Evolutionary conservation across 2,113 vertebrate species (phyloP), one percentile per base, ranked within the genome.

Genomic region (Percopsis transmontana): DNA sequence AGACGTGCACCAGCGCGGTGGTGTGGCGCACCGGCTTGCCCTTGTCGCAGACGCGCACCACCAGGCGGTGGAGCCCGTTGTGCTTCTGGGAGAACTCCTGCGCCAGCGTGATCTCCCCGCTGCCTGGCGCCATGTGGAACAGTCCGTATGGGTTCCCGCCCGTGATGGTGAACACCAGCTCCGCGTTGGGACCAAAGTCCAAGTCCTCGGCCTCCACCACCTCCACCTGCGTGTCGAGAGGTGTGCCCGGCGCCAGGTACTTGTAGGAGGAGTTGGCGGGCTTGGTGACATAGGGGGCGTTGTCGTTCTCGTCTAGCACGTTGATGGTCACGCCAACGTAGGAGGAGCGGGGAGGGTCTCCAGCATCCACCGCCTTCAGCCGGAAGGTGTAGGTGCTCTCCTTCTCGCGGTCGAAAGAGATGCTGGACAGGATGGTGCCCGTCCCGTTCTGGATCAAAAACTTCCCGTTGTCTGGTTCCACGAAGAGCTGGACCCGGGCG

Each of bases 391-490:
- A 99, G 0, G 95, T 98, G 81, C 95, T 97, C 55, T 99, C 96
- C 67, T 96, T 97, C 76, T 98, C 97, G 3, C 97, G 93, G 74
- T 99, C 97, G 0, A 99, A 99, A 21, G 96, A 97, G 80, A 98
- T 94, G 79, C 95, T 97, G 41, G 97, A 99, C 61, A 98, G 91
- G 62, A 99, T 98, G 44, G 96, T 99, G 41, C 95, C 94, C 0
- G 97, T 98, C 58, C 96, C 97, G 2, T 99, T 98, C 90, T 98
- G 97, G 82, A 99, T 98, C 56, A 97, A 86, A 73, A 99, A 99
- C 80, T 97, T 97, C 9, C 96, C 97, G 0, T 96, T 96, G 85
- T 99, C 97, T 13, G 96, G 97, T 52, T 99, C 97, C 14, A 98
- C 97, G 0, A 88, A 96, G 59, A 99, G 91, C 41, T 88, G 92